Evolutionary conservation across 2,113 vertebrate genomes (phyloP), one percentile per base, ranked within the genome.

Genomic region (Tachysurus fulvidraco): DNA sequence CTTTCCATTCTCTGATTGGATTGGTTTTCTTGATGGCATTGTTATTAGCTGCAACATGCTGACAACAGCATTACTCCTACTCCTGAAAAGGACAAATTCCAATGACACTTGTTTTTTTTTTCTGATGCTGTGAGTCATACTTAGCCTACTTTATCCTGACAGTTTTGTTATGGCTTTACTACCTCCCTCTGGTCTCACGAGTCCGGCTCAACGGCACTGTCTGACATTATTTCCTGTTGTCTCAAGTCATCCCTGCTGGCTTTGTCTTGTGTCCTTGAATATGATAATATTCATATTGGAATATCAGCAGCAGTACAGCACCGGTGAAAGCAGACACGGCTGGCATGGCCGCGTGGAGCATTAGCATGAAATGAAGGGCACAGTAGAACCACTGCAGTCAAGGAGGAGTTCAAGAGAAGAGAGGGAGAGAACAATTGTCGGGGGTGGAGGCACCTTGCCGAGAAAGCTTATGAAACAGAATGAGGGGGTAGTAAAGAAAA

Each of bases 231-330:
- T 86, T 88, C 62, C 62, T 86, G 57, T 81, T 86, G 86, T 88
- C 81, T 85, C 71, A 76, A 86, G 81, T 86, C 28, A 23, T 88
- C 76, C 65, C 81, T 90, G 87, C 81, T 86, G 84, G 74, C 50
- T 86, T 86, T 86, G 87, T 88, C 84, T 80, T 71, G 54, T 89
- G 88, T 83, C 89, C 88, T 89, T 89, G 88, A 90, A 80, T 83
- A 87, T 90, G 83, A 84, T 84, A 82, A 88, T 83, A 81, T 67
- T 59, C 67, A 41, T 82, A 67, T 67, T 90, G 19, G 0, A 23
- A 73, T 69, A 69, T 64, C 83, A 41, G 83, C 19, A 41, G 87
- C 41, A 60, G 46, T 59, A 50, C 73, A 65, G 84, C 67, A 19
- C 77, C 76, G 59, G 52, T 52, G 41, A 87, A 83, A 73, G 55